Base-by-base conservation (phyloP, 2,113 vertebrate species). In the Nothobranchius furzeri region DNA sequence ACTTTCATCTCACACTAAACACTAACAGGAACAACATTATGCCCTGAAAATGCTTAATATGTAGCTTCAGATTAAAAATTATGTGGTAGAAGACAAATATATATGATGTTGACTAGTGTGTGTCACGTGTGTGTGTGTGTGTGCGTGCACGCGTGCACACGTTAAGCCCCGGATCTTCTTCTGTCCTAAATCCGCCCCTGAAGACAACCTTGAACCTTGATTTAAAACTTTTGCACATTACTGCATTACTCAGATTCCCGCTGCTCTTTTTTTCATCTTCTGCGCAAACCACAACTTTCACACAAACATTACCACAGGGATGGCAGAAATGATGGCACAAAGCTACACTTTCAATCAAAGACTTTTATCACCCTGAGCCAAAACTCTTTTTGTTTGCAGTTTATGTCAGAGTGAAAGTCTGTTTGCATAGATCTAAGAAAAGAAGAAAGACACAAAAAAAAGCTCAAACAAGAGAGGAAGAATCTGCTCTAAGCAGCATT, bases 401-500 rank as follows among this genome's bases (percentile, higher is more conserved):
- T 67, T 65, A 54, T 70, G 52, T 83, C 75, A 67, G 55, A 82
- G 36, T 61, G 52, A 78, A 61, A 64, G 60, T 61, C 42, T 88
- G 78, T 87, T 78, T 83, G 63, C 78, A 84, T 81, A 83, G 67
- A 85, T 76, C 15, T 1, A 36, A 78, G 46, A 54, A 40, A 53
- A 48, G 36, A 37, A 60, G 56, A 40, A 45, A 3, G 24, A 20
- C 20, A 20, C 20, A 20, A 58, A 40, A 53, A 55, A 50, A 40
- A 59, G 36, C 46, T 54, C 61, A 62, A 79, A 78, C 30, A 81
- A 79, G 81, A 50, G 48, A 68, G 45, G 24, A 81, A 63, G 68
- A 86, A 78, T 88, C 72, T 79, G 78, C 78, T 82, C 79, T 75
- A 69, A 74, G 78, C 69, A 78, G 84, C 43, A 53, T 85, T 88